These are phyloP conservation scores for Dreissena polymorpha DNA, from an alignment of 1,140 invertebrate genomes.

Conservation along the genomic window DNA sequence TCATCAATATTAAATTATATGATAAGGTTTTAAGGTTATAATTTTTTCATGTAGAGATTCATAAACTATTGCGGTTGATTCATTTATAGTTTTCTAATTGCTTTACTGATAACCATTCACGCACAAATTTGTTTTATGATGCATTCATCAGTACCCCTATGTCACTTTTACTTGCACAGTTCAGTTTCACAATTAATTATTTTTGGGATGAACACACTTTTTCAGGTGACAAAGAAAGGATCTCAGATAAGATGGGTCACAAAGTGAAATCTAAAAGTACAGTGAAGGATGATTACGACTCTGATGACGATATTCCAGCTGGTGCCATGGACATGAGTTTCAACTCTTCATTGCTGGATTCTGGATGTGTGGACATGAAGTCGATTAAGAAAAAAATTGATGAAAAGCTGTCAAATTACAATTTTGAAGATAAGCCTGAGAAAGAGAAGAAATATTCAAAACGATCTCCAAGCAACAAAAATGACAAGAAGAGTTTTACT, in stretches of 20 bases:
- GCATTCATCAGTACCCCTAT: no score
- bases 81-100: no score
- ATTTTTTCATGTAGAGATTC: no score
- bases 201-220: background rate
- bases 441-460: slow-evolving; percentile 24
- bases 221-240: slow-evolving; percentile 38
- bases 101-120: no score
- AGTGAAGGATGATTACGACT: slow-evolving; percentile 41
- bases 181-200: background rate
- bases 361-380: slow-evolving; percentile 20
- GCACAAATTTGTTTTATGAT: no score
- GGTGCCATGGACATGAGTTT: slow-evolving; percentile 29
- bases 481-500: slow-evolving; percentile 1
- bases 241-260: slow-evolving; percentile 7
- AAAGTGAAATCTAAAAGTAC: slow-evolving; percentile 46
- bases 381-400: slow-evolving; percentile 53
- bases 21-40: no score
- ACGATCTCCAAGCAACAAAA: background rate
- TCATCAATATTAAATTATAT: no score
- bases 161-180: background rate
- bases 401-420: slow-evolving; percentile 41
- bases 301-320: slow-evolving; percentile 26
- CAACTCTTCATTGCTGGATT: slow-evolving; percentile 26
- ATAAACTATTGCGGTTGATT: no score
- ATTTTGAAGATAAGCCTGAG: slow-evolving; percentile 30